Conservation (phyloP, 2,113 vertebrate species). For the Lampris incognitus region DNA sequence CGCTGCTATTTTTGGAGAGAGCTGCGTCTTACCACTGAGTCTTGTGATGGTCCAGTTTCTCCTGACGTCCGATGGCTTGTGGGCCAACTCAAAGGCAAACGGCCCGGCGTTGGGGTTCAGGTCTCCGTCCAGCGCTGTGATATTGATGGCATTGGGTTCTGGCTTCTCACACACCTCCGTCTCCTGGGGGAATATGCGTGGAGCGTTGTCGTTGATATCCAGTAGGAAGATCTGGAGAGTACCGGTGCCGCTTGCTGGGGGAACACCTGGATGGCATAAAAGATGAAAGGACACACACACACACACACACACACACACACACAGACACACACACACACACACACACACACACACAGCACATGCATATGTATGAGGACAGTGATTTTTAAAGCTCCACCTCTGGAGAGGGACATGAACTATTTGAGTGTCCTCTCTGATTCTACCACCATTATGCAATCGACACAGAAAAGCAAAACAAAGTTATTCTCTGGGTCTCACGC, state of each 20-base stretch:
- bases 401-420: constrained; percentile 19
- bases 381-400: constrained; percentile 13
- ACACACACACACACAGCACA: constrained; percentile 20
- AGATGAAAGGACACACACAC: constrained; percentile 16
- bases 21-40: constrained; percentile 85
- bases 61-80: constrained; percentile 86
- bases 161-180: constrained; percentile 93
- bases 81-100: constrained; percentile 93
- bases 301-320: constrained; percentile 21
- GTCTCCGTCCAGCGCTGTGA: constrained; percentile 94
- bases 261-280: constrained; percentile 82
- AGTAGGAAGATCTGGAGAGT: constrained; percentile 93
- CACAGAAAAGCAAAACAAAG: constrained; percentile 38
- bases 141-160: constrained; percentile 95
- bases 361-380: constrained; percentile 36
- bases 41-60: constrained; percentile 97
- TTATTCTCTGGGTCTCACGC: constrained; percentile 30
- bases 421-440: constrained; percentile 32
- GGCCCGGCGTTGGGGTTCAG: constrained; percentile 96
- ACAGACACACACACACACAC: constrained; percentile 15
- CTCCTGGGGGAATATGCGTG: constrained; percentile 92
- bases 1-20: not conserved
- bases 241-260: constrained; percentile 92
- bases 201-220: constrained; percentile 98
- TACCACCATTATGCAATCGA: constrained; percentile 26